A percentile compares a stretch with the other conserved stretches of the same genome.
Evolutionary conservation across 1,140 invertebrate species (phyloP).

Genomic region (Trialeurodes vaporariorum): DNA sequence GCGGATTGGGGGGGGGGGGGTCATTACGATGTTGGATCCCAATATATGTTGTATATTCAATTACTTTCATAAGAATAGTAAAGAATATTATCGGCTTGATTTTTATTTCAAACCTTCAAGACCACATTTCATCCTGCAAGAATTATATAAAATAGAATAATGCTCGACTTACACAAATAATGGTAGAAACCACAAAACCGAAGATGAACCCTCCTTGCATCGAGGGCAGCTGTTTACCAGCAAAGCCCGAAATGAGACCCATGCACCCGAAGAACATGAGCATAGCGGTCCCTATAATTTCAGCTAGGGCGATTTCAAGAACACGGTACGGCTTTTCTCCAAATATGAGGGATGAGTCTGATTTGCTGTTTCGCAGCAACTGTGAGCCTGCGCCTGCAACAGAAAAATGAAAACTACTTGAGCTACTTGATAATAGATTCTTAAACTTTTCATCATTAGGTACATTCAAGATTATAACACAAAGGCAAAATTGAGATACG

Average conservation of each 20-base stretch:
- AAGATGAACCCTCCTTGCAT: slow-evolving; percentile 23
- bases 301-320: slow-evolving; percentile 22
- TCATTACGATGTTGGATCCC: too few species aligned
- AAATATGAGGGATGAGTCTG: neutral
- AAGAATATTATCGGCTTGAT: too few species aligned
- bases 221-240: slow-evolving; percentile 3
- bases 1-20: too few species aligned
- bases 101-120: too few species aligned
- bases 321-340: slow-evolving; percentile 1
- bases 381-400: neutral
- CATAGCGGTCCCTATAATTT: slow-evolving; percentile 23
- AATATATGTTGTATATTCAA: too few species aligned
- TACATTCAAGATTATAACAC: too few species aligned
- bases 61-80: too few species aligned
- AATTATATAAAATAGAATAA: too few species aligned
- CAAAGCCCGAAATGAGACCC: slow-evolving; percentile 14
- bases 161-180: slow-evolving; percentile 21
- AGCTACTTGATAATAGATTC: too few species aligned
- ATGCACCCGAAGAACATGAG: slow-evolving; percentile 28
- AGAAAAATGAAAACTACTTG: neutral
- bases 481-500: too few species aligned
- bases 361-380: neutral
- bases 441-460: too few species aligned
- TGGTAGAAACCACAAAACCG: slow-evolving; percentile 21
- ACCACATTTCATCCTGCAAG: too few species aligned